A percentile compares a stretch with the other conserved stretches of the same genome.
These are phyloP conservation scores for Chaenogobius annularis DNA, from an alignment of 2,113 vertebrate species.

Conservation along the genomic window DNA sequence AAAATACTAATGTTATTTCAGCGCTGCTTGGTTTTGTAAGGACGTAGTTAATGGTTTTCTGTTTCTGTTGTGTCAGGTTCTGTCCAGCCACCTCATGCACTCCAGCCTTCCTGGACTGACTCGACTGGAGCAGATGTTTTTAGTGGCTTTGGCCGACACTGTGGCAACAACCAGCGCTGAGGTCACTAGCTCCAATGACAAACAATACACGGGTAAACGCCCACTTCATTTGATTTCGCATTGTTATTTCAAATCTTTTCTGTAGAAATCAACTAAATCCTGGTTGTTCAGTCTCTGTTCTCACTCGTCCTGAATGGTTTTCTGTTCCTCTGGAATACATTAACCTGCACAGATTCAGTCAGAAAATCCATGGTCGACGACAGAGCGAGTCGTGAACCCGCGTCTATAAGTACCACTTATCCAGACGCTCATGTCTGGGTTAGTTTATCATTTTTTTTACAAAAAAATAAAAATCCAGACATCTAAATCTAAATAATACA, in stretches of 20 bases:
- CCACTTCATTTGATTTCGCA: no score
- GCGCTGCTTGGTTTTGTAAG: neutral
- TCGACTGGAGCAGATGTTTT: constrained; percentile 97
- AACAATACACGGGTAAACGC: constrained; percentile 85
- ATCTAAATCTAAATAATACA: neutral
- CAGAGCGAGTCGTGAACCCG: no score
- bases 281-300: no score
- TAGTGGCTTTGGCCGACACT: constrained; percentile 95
- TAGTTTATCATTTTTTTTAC: no score
- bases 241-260: neutral
- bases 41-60: neutral
- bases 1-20: neutral
- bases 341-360: no score
- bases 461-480: neutral
- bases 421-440: no score
- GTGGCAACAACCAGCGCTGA: constrained; percentile 95
- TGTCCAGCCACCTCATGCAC: constrained; percentile 98
- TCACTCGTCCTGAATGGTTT: no score
- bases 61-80: constrained; percentile 70
- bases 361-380: no score
- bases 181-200: constrained; percentile 87
- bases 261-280: no score
- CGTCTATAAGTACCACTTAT: no score
- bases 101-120: constrained; percentile 96
- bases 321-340: no score